phyloP scores from a whole-genome alignment of 2,797 vertebrate genomes.

The Erpetoichthys calabaricus region DNA sequence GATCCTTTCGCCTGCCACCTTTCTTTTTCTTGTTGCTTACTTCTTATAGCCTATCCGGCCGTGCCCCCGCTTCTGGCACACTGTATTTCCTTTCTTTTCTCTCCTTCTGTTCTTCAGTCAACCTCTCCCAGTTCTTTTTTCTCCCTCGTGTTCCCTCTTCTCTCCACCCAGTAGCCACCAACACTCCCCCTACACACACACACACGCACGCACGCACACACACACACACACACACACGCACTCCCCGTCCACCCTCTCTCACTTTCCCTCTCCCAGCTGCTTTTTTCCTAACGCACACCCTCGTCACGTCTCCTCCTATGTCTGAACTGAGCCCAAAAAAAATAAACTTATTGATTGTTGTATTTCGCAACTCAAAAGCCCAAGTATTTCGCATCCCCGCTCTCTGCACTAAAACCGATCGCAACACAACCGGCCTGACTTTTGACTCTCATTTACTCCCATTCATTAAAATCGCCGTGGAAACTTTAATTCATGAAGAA shows the following conservation, averaged over 20 bases:
- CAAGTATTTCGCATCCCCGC: no score
- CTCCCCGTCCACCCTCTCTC: not conserved
- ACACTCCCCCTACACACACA: not conserved
- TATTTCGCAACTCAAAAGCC: no score
- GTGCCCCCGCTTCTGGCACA: not conserved
- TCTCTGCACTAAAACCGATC: no score
- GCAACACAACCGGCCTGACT: no score
- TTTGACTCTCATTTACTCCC: no score
- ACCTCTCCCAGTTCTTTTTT: slow-evolving; percentile 22
- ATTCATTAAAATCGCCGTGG: no score
- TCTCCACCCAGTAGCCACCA: not conserved
- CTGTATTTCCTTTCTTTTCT: not conserved
- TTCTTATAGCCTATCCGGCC: slow-evolving; percentile 15
- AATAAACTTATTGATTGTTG: no score
- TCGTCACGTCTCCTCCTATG: slow-evolving; percentile 8
- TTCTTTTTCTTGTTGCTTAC: slow-evolving; percentile 5
- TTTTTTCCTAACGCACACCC: not conserved
- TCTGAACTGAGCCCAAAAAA: slow-evolving; percentile 1
- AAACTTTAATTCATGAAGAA: no score
- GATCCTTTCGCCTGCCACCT: not conserved
- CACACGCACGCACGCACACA: slow-evolving; percentile 5
- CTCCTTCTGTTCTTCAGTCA: not conserved
- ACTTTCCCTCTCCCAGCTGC: slow-evolving; percentile 12
- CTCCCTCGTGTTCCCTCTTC: not conserved
- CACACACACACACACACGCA: slow-evolving; percentile 1